Evolutionary conservation across 2,113 vertebrate genomes (phyloP).

Genomic region (Bucco capensis): DNA sequence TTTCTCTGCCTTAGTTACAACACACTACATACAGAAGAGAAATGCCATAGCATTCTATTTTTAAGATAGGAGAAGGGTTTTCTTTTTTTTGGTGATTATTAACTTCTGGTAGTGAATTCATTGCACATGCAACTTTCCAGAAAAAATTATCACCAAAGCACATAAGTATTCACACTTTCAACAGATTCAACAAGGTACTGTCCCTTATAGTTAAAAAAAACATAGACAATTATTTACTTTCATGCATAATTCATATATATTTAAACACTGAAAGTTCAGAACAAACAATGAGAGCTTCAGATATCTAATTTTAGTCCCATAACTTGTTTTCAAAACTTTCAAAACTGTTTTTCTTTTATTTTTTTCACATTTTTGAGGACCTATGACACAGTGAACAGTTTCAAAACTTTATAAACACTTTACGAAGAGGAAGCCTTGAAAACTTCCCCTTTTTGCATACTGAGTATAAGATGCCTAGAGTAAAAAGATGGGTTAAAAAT

Average conservation of each 20-base stretch:
- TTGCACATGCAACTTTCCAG: neutral
- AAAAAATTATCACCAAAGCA: neutral
- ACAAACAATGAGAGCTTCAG: neutral
- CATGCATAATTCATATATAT: neutral
- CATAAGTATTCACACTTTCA: constrained; percentile 1
- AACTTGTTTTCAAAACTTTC: neutral
- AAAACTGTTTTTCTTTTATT: neutral
- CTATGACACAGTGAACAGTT: neutral
- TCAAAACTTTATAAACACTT: neutral
- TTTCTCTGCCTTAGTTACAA: neutral
- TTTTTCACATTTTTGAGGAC: neutral
- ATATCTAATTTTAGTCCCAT: neutral
- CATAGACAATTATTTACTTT: neutral
- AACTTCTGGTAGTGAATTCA: neutral
- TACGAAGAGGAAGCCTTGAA: neutral
- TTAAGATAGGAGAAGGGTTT: neutral
- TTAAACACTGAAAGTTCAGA: constrained; percentile 12
- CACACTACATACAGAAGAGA: fast-evolving
- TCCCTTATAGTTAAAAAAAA: neutral
- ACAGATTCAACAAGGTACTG: neutral
- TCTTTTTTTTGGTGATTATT: neutral
- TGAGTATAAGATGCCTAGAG: neutral
- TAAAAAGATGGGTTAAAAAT: constrained; percentile 45
- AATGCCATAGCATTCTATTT: neutral
- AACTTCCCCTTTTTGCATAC: constrained; percentile 6